These are phyloP conservation scores for Oscheius sp. DNA, from an alignment of 2,888 invertebrate genomes.

Conservation along the genomic window DNA sequence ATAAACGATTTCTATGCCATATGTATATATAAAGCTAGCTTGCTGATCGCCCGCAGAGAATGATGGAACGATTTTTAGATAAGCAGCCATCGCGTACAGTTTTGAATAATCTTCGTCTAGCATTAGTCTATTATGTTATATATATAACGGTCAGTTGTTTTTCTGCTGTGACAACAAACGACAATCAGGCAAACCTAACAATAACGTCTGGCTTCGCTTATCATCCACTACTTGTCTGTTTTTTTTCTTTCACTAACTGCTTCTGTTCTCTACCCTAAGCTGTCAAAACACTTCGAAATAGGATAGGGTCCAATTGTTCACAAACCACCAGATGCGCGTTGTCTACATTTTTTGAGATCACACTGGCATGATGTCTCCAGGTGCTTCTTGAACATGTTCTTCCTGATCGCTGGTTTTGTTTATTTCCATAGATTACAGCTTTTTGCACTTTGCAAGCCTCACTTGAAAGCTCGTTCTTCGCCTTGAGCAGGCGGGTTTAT, in stretches of 20 bases:
- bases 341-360: no score
- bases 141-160: constrained; percentile 5
- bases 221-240: no score
- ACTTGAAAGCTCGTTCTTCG: constrained; percentile 14
- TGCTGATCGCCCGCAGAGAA: constrained; percentile 12
- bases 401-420: not conserved
- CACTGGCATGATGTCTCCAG: constrained; percentile 7
- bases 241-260: no score
- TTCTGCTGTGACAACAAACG: not conserved
- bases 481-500: not conserved
- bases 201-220: not conserved
- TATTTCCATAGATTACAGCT: constrained; percentile 1
- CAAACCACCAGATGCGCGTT: no score
- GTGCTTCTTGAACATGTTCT: constrained; percentile 2
- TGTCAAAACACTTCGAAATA: no score
- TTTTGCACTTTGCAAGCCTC: constrained; percentile 19
- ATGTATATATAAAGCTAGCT: not conserved
- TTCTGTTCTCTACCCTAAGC: no score
- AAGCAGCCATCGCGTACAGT: not conserved
- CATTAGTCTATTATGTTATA: not conserved
- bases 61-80: constrained; percentile 13
- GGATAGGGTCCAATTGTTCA: no score
- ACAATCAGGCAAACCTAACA: not conserved
- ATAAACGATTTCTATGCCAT: no score
- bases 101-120: not conserved